Evolutionary conservation across 2,888 invertebrate species (phyloP), one percentile per base, ranked within the genome.

Genomic region (Xanthia icteritia): DNA sequence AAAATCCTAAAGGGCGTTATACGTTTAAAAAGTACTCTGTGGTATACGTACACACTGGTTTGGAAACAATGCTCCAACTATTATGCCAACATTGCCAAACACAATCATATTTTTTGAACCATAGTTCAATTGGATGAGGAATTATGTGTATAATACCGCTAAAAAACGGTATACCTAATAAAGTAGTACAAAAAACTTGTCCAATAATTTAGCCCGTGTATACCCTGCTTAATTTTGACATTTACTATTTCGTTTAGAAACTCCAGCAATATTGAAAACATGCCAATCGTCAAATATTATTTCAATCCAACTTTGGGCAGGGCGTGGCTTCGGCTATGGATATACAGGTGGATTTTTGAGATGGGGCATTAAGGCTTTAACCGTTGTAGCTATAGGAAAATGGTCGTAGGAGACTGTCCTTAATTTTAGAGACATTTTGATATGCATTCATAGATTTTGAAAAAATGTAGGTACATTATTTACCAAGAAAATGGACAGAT

Each of bases 211-310:
- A 4, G 9, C 31, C 23, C 27, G 42, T 76, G 23, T 17, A 61
- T 4, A 54, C 1, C n/a, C 8, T 45, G 8, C 42, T 45, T 31
- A 31, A 48, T 11, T 42, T 39, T 45, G 51, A 61, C 79, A 56
- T 42, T 48, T 48, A 56, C n/a, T 60, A 39, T 58, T 73, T 83
- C 84, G 84, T 79, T 51, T 23, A 70, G 73, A 73, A 82, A 84
- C 42, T n/a, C 11, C 2, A 11, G 2, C 6, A 15, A 23, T 61
- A 27, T n/a, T 48, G 11, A 23, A 58, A 23, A 8, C 15, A 11
- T 56, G 71, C 6, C 4, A 39, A 48, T 63, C 39, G 11, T 63
- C 20, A 73, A 9, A 45, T 20, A 54, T 45, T 5, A 56, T 27
- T 54, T 76, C 31, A n/a, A 70, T 51, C 13, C 5, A 42, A 39